Conservation (phyloP, 2,797 vertebrate species). For the Streptopelia turtur region DNA sequence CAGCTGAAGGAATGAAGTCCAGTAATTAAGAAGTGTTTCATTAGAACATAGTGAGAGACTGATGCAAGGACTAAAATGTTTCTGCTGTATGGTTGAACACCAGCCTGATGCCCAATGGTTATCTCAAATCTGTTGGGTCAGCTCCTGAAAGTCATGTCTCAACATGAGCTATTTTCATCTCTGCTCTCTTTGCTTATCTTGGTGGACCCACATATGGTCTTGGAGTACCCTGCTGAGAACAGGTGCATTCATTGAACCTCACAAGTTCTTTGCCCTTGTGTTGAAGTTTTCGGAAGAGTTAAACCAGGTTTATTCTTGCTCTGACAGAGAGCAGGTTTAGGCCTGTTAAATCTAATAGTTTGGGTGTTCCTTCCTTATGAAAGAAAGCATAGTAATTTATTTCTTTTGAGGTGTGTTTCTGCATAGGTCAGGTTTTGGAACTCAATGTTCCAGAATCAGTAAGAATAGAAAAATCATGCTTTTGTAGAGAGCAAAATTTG, state of each 20-base stretch:
- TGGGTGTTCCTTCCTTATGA: too few species aligned
- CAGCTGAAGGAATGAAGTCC: background rate
- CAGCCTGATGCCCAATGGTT: background rate
- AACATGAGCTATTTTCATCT: background rate
- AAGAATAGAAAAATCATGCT: background rate
- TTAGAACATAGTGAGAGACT: background rate
- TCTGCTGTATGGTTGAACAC: background rate
- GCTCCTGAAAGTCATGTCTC: background rate
- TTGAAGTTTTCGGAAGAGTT: background rate
- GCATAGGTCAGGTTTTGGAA: background rate
- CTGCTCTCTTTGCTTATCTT: background rate
- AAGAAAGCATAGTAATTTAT: background rate
- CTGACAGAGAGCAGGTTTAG: background rate
- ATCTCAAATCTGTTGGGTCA: background rate
- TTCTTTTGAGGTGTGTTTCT: background rate
- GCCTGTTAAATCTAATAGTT: background rate
- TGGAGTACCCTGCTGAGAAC: background rate
- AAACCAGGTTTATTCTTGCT: background rate
- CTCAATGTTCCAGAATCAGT: background rate
- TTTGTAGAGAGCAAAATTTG: background rate
- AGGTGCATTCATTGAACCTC: background rate
- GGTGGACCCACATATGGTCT: background rate
- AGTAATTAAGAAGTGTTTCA: background rate
- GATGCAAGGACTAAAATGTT: accelerated
- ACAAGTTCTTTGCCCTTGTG: background rate